Evolutionary conservation across 1,140 invertebrate species (phyloP), one percentile per base, ranked within the genome.

Genomic region (Delia radicum): DNA sequence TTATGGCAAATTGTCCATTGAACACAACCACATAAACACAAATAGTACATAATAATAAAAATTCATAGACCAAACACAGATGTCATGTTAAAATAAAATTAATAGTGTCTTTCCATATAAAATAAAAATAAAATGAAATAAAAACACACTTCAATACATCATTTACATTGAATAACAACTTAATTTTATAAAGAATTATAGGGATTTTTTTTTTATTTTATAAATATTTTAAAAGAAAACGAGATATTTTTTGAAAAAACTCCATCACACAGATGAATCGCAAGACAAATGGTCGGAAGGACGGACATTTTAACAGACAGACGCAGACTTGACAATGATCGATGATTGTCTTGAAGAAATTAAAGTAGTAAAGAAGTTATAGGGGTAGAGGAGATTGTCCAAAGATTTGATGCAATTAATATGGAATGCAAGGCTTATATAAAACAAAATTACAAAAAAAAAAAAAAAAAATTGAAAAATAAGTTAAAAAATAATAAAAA

Each of bases 81-180:
- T 55, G 48, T 55, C 48, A 55, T 55, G 48, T 55, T 21, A 21
- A 55, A 55, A 55, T 55, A 55, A 55, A 55, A 55, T 55, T 55
- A 55, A 55, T 55, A 55, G 48, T 55, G 48, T 55, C 48, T n/a
- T 18, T 3, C 48, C 8, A 21, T 3, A 21, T 24, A 55, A 55
- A 55, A 55, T 7, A 24, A 21, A 15, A 42, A 42, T 15, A 42
- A 10, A 63, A 63, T 18, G 12, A 67, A 65, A 28, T 29, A 13
- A 65, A 65, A 65, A 10, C 13, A 12, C 63, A 67, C 63, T 67
- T 67, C 63, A 67, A 67, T 67, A 67, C 63, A 67, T 67, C 63
- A 67, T 67, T 67, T 29, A 31, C 63, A 67, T 67, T 67, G 63
- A 33, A 67, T 67, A 67, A 67, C 63, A 67, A 67, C 63, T 67